These are phyloP conservation scores for Parelbella ahira DNA, from an alignment of 2,888 invertebrate species.

Conservation along the genomic window DNA sequence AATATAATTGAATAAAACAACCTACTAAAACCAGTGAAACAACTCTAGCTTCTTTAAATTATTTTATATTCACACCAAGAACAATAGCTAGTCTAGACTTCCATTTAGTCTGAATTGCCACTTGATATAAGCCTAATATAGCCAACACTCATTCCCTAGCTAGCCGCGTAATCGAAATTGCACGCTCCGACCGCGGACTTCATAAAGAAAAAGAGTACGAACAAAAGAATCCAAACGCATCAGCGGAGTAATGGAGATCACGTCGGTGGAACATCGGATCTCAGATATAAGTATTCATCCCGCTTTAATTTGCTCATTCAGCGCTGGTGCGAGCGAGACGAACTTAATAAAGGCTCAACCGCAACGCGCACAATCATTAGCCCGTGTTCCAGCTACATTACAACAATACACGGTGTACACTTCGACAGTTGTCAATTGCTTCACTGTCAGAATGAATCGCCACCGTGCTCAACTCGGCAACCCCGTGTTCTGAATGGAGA, in stretches of 20 bases:
- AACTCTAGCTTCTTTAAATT: constrained; percentile 8
- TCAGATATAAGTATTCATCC: constrained; percentile 54
- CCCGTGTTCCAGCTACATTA: constrained; percentile 56
- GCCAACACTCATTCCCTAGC: constrained; percentile 30
- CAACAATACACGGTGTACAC: constrained; percentile 34
- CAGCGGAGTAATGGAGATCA: constrained; percentile 74
- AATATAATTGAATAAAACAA: constrained; percentile 1
- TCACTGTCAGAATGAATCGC: constrained; percentile 24
- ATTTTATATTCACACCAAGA: constrained; percentile 18
- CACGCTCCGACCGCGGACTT: constrained; percentile 45
- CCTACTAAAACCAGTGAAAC: too few relatives aligned
- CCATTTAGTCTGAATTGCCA: constrained; percentile 26
- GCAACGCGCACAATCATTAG: constrained; percentile 70
- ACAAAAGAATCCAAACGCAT: constrained; percentile 69
- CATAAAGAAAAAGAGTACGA: constrained; percentile 50
- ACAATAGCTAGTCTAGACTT: constrained; percentile 22
- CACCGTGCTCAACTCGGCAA: constrained; percentile 16
- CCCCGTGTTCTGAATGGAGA: not conserved
- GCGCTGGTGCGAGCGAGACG: constrained; percentile 59
- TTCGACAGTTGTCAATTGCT: constrained; percentile 33
- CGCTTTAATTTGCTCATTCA: constrained; percentile 56
- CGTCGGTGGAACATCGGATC: constrained; percentile 49
- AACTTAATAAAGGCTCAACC: constrained; percentile 71
- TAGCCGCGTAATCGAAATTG: constrained; percentile 41
- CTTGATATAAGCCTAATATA: constrained; percentile 26